Conservation (phyloP, 2,888 invertebrate genomes). For the Baronia brevicornis region DNA sequence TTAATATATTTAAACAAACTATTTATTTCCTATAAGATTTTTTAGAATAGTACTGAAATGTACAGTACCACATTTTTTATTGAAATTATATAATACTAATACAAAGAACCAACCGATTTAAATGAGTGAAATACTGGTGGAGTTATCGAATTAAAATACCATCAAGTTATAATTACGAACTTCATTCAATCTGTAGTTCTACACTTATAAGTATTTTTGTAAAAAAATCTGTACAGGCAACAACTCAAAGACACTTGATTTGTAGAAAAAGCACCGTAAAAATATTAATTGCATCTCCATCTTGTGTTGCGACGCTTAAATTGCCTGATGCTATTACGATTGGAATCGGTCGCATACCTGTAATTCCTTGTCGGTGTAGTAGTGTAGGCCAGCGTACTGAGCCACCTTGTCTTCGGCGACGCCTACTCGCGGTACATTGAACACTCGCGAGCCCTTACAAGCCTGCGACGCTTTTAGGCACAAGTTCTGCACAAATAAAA, state of each 20-base stretch:
- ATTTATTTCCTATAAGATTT: too few species aligned
- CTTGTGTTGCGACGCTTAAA: slow-evolving; percentile 1
- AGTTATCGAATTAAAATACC: too few species aligned
- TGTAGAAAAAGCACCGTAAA: slow-evolving; percentile 6
- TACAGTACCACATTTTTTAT: too few species aligned
- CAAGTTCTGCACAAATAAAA: slow-evolving; percentile 89
- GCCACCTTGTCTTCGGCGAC: slow-evolving; percentile 94
- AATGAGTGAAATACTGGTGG: too few species aligned
- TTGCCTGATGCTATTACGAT: neutral
- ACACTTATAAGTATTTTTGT: neutral
- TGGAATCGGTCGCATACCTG: slow-evolving; percentile 71
- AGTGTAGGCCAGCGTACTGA: slow-evolving; percentile 92
- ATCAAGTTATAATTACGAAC: too few species aligned
- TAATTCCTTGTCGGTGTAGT: slow-evolving; percentile 94
- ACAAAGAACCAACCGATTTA: too few species aligned
- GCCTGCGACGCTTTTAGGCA: slow-evolving; percentile 92
- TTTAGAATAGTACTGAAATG: too few species aligned
- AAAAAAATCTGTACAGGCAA: slow-evolving; percentile 1
- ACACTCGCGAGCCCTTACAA: slow-evolving; percentile 88
- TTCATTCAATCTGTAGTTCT: too few species aligned
- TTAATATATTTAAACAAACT: too few species aligned
- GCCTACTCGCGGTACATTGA: slow-evolving; percentile 88
- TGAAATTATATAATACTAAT: too few species aligned
- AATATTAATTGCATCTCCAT: slow-evolving; percentile 12
- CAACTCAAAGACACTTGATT: slow-evolving; percentile 2